phyloP scores from a whole-genome alignment of 2,113 vertebrate species.

The Capricornis sumatraensis region DNA sequence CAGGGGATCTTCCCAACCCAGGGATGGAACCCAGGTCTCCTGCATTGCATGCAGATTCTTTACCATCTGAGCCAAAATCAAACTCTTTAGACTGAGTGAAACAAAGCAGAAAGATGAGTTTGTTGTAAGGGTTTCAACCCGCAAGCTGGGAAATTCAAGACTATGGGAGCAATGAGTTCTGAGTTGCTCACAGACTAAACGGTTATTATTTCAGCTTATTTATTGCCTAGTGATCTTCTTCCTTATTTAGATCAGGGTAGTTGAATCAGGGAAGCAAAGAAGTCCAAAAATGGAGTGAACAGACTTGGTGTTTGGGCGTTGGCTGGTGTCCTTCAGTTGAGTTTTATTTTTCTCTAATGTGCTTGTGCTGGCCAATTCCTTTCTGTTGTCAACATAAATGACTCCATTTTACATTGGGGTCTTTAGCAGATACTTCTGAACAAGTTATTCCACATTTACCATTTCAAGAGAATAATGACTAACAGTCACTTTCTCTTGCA shows the following conservation, averaged over 20 bases:
- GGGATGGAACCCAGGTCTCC: not conserved
- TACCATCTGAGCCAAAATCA: not conserved
- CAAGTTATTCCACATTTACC: not conserved
- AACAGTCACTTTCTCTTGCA: not conserved
- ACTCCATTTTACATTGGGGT: not conserved
- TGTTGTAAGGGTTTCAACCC: not conserved
- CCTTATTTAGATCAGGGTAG: not conserved
- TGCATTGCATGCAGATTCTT: not conserved
- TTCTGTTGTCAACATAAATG: not conserved
- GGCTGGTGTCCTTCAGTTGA: not conserved
- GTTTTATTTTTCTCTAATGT: not conserved
- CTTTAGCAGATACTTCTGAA: not conserved
- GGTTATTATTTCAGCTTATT: not conserved
- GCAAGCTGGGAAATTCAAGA: not conserved
- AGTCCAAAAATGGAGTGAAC: not conserved
- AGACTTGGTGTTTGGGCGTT: not conserved
- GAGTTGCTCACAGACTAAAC: not conserved
- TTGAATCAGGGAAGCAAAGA: not conserved
- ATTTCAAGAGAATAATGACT: not conserved
- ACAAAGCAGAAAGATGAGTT: not conserved
- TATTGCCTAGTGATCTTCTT: not conserved
- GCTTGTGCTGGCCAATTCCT: not conserved
- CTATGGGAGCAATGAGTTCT: not conserved
- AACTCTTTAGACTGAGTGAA: not conserved
- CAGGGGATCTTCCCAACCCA: not conserved